Base-by-base conservation (phyloP, 2,888 invertebrate genomes). In the Tupiocoris notatus region DNA sequence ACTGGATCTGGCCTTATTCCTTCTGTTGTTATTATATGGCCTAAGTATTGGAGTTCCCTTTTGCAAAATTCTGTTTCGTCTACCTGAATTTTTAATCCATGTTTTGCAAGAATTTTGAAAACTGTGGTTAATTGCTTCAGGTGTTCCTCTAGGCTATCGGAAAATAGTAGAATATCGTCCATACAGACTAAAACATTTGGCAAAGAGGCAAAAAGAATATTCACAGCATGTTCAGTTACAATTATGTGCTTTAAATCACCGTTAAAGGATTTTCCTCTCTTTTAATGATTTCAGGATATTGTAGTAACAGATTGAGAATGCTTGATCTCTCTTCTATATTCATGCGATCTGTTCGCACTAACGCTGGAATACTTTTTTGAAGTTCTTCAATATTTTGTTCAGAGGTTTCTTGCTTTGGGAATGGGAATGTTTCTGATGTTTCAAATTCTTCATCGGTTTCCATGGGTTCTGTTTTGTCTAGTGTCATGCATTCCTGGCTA, bases 11-110 rank as follows among this genome's bases (percentile, higher is more conserved):
- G 77, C 58, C 75, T 75, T 20, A 75, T 39, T 21, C 77, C 78
- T 3, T 78, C 57, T 65, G n/a, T n/a, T n/a, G n/a, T n/a, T n/a
- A n/a, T n/a, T n/a, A n/a, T 24, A 68, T n/a, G n/a, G n/a, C n/a
- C n/a, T n/a, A n/a, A n/a, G n/a, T 61, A 78, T 20, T 18, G 57
- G 0, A 77, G 12, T 67, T 78, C 78, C 57, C 0, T 64, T 39
- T 68, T 77, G 22, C 74, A 65, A 70, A 75, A 78, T 70, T 78
- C 75, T 0, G 71, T 78, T 64, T 78, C 77, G 54, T 70, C 71
- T 21, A 77, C 7, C 25, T 78, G 71, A 39, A 78, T 75, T 66
- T 75, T 75, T 23, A 78, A 18, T 17, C 67, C 54, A 59, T 68
- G 54, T 22, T 3, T 24, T 56, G 23, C 24, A 57, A n/a, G 58